These are phyloP conservation scores for Cyanistes caeruleus DNA, from an alignment of 2,113 vertebrate species.

Conservation along the genomic window DNA sequence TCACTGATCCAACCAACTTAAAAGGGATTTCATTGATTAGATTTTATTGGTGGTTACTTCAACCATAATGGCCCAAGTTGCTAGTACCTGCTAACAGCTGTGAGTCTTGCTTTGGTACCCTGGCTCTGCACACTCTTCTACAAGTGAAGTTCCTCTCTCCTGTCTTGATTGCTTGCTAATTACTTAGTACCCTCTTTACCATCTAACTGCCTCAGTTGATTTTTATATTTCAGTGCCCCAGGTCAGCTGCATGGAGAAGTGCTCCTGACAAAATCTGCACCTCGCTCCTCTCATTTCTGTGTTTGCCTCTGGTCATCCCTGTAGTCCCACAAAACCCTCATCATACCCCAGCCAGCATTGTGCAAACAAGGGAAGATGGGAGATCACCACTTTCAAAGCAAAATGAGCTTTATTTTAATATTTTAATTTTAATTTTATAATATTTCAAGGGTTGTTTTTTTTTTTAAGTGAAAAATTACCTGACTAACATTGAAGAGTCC, in stretches of 20 bases:
- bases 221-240: background rate
- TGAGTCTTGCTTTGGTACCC: background rate
- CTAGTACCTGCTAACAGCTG: constrained; percentile 38
- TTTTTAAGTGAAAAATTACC: background rate
- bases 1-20: constrained; percentile 85
- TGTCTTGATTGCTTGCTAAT: background rate
- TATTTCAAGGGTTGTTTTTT: background rate
- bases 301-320: background rate
- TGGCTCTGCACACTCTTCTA: background rate
- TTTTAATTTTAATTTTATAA: no score
- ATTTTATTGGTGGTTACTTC: constrained; percentile 80
- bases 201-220: background rate
- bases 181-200: background rate
- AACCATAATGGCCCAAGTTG: constrained; percentile 51
- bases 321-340: background rate
- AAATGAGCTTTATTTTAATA: background rate
- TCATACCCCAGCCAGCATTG: accelerated
- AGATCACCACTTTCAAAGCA: background rate
- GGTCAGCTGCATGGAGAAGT: accelerated
- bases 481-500: accelerated
- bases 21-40: constrained; percentile 84
- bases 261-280: background rate
- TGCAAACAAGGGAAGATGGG: background rate
- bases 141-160: background rate
- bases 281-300: accelerated